Percentiles rank a stretch among this genome's conserved stretches.
These are phyloP conservation scores for Hystrix brachyura DNA, from an alignment of 2,113 vertebrate genomes.

Conservation along the genomic window DNA sequence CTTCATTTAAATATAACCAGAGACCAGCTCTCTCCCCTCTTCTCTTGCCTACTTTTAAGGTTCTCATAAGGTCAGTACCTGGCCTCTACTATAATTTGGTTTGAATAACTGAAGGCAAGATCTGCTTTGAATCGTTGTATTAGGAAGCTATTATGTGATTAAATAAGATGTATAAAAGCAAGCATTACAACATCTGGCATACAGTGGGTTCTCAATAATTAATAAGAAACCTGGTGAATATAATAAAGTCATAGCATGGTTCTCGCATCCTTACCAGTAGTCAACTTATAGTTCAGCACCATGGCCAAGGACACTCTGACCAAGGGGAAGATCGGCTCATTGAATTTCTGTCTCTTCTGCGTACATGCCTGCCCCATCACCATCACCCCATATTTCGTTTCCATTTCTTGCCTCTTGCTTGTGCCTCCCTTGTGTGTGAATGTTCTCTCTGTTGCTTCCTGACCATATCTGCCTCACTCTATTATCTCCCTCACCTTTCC, in stretches of 20 bases:
- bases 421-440: background rate
- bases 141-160: background rate
- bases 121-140: background rate
- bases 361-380: background rate
- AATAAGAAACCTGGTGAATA: background rate
- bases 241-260: background rate
- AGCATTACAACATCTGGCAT: background rate
- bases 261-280: background rate
- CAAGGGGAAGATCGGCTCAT: no score
- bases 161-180: background rate
- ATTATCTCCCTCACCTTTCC: background rate
- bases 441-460: background rate
- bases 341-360: background rate
- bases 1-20: background rate
- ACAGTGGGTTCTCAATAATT: background rate
- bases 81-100: background rate
- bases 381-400: background rate
- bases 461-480: background rate
- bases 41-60: background rate
- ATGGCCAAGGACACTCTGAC: background rate
- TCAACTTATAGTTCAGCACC: conserved; percentile 52
- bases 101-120: background rate
- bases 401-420: background rate
- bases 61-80: background rate
- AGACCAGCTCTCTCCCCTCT: background rate